Evolutionary conservation across 2,888 invertebrate species (phyloP).

Genomic region (Rhamphomyia laevipes): DNA sequence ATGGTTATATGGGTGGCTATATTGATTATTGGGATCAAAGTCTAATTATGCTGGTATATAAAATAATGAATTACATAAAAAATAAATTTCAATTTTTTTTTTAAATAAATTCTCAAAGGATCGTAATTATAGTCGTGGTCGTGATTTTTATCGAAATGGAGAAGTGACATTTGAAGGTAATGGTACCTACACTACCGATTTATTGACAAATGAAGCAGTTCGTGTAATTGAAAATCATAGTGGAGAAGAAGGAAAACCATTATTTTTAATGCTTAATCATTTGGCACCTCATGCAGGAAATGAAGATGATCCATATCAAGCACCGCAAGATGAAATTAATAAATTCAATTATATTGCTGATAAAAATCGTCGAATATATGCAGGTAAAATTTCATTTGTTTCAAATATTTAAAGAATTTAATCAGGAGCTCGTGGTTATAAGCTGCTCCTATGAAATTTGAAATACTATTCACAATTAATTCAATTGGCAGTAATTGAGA

Average conservation of each 20-base stretch:
- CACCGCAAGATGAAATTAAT: constrained; percentile 55
- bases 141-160: constrained; percentile 42
- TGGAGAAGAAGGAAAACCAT: constrained; percentile 42
- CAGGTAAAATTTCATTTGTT: constrained; percentile 40
- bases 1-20: constrained; percentile 73
- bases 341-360: constrained; percentile 57
- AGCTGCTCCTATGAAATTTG: too few species aligned
- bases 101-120: constrained; percentile 15
- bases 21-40: constrained; percentile 68
- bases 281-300: constrained; percentile 70
- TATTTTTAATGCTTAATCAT: constrained; percentile 71
- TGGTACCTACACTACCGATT: constrained; percentile 54
- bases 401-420: background rate
- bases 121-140: constrained; percentile 27
- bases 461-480: too few species aligned
- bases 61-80: background rate
- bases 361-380: constrained; percentile 52
- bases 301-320: constrained; percentile 53
- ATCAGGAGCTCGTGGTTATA: too few species aligned
- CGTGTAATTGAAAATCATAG: constrained; percentile 46
- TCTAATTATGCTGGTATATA: constrained; percentile 33
- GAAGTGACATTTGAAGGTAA: constrained; percentile 42
- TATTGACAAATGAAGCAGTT: constrained; percentile 54
- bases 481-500: too few species aligned
- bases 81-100: background rate